These are phyloP conservation scores for Gorsachius magnificus DNA, from an alignment of 2,797 vertebrate genomes.

Conservation along the genomic window DNA sequence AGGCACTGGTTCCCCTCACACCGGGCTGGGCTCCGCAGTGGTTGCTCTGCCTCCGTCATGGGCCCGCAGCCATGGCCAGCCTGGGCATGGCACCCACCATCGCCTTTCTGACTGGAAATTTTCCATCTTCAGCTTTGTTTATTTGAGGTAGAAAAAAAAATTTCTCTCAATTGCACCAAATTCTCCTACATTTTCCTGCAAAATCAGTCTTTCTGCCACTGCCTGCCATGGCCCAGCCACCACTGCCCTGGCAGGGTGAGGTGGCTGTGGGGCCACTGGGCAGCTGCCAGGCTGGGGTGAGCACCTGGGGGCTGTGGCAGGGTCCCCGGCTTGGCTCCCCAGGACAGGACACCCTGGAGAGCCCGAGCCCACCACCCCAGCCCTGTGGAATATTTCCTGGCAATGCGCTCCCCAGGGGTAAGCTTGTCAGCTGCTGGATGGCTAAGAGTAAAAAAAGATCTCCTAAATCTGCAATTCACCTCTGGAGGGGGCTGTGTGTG, in stretches of 20 bases:
- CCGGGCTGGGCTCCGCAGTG: rapidly evolving
- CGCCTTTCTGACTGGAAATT: background rate
- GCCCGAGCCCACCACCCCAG: rapidly evolving
- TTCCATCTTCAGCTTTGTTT: background rate
- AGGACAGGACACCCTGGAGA: rapidly evolving
- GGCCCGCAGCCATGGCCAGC: rapidly evolving
- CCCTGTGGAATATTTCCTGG: background rate
- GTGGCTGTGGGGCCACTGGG: background rate
- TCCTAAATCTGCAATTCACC: background rate
- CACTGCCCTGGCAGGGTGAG: rapidly evolving
- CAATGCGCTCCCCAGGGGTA: background rate
- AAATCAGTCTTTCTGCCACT: background rate
- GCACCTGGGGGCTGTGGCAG: too few species aligned
- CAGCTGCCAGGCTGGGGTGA: rapidly evolving
- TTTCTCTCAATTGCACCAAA: background rate
- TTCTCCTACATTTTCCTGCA: background rate
- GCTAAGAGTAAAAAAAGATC: background rate
- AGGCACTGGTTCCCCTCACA: background rate
- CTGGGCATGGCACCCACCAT: background rate
- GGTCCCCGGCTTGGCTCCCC: rapidly evolving
- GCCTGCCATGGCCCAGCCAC: background rate
- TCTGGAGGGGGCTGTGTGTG: background rate
- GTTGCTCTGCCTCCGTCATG: rapidly evolving
- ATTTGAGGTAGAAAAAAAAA: background rate
- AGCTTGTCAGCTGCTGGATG: background rate